phyloP scores from a whole-genome alignment of 2,888 invertebrate species.

The Papilio demoleus region DNA sequence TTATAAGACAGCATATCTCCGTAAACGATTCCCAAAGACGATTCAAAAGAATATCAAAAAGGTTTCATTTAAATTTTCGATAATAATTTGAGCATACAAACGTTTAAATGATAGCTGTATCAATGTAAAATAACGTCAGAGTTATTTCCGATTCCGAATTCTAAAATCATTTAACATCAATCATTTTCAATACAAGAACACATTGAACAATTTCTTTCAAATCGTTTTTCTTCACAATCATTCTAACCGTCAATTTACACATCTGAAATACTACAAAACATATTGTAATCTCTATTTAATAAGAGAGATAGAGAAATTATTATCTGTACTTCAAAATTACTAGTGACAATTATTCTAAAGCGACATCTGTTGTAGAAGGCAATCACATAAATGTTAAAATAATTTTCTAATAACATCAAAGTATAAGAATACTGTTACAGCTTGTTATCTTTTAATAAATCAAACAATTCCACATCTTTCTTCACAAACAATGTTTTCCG shows the following conservation, averaged over 20 bases:
- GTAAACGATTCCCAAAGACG: neutral
- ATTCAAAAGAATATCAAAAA: neutral
- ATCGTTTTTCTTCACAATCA: no score
- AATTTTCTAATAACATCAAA: neutral
- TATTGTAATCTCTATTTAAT: neutral
- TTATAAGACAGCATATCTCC: no score
- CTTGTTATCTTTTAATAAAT: constrained; percentile 13
- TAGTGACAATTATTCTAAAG: neutral
- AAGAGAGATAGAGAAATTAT: neutral
- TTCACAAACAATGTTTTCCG: constrained; percentile 14
- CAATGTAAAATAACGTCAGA: neutral
- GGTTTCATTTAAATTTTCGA: neutral
- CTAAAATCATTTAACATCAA: neutral
- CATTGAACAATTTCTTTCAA: neutral
- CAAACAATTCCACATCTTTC: constrained; percentile 10
- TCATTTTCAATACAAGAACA: neutral
- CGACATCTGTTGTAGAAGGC: no score
- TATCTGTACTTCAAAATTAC: neutral
- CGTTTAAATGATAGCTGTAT: neutral
- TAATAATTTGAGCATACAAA: neutral
- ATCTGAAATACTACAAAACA: neutral
- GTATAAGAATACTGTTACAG: constrained; percentile 1
- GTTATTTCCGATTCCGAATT: neutral
- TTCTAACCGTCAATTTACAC: neutral
- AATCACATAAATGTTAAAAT: no score